A percentile compares a stretch with the other conserved stretches of the same genome.
Evolutionary conservation across 1,140 invertebrate species (phyloP).

Genomic region (Latrodectus geometricus): DNA sequence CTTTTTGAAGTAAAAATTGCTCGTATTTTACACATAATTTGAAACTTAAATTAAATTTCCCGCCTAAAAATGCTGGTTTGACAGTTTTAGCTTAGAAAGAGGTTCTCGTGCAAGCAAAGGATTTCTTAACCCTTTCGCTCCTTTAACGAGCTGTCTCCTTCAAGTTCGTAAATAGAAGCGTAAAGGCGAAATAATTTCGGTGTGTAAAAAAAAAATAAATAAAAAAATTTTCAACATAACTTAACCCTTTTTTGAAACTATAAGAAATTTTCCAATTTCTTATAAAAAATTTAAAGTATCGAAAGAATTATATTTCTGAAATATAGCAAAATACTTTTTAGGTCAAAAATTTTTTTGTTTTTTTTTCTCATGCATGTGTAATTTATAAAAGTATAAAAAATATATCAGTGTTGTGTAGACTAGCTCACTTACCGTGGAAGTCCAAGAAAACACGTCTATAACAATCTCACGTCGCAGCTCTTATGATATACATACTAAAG

Average conservation of each 20-base stretch:
- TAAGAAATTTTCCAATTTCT: not conserved
- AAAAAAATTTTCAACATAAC: not conserved
- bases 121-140: slow-evolving; percentile 41
- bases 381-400: not conserved
- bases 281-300: not conserved
- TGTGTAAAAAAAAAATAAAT: not conserved
- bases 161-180: slow-evolving; percentile 8
- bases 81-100: slow-evolving; percentile 36
- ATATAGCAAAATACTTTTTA: not conserved
- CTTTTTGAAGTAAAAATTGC: not conserved
- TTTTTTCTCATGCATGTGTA: not conserved
- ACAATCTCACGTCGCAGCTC: slow-evolving; percentile 36
- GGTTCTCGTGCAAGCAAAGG: slow-evolving; percentile 2
- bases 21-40: not conserved
- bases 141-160: slow-evolving; percentile 21
- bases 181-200: slow-evolving; percentile 12
- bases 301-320: not conserved
- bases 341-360: not conserved
- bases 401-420: not conserved
- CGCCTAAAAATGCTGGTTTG: slow-evolving; percentile 13
- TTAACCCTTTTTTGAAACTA: not conserved
- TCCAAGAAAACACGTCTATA: slow-evolving; percentile 29
- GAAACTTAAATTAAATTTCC: slow-evolving; percentile 39
- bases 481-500: slow-evolving; percentile 37
- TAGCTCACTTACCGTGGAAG: slow-evolving; percentile 34